Evolutionary conservation across 2,888 invertebrate species (phyloP).

Genomic region (Yponomeuta cagnagella): DNA sequence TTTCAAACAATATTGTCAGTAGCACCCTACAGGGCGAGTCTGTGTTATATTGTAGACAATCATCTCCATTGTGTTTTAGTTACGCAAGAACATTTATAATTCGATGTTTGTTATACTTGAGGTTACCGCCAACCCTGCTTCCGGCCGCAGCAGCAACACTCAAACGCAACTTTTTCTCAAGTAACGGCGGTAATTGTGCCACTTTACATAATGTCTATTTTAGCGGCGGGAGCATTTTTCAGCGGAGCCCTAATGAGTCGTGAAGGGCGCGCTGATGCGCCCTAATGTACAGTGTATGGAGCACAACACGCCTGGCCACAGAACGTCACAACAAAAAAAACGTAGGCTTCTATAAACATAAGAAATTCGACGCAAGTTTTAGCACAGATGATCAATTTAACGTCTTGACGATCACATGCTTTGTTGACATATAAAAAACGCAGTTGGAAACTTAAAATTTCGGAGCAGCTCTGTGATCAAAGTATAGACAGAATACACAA

Average conservation of each 20-base stretch:
- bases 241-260: constrained; percentile 64
- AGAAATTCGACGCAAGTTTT: too few species aligned
- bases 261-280: constrained; percentile 53
- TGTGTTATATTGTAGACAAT: neutral
- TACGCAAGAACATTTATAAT: neutral
- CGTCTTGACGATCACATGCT: too few species aligned
- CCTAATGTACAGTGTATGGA: constrained; percentile 37
- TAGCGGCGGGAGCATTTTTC: constrained; percentile 64
- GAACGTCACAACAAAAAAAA: too few species aligned
- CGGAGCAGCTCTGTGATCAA: too few species aligned
- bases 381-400: too few species aligned
- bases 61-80: too few species aligned
- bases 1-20: too few species aligned
- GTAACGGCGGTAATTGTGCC: constrained; percentile 65
- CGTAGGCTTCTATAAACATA: too few species aligned
- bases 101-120: neutral
- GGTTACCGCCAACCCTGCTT: constrained; percentile 9
- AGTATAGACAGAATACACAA: too few species aligned
- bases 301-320: constrained; percentile 14
- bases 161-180: constrained; percentile 27
- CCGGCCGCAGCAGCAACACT: constrained; percentile 17
- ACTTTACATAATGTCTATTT: constrained; percentile 75
- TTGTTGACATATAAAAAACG: too few species aligned
- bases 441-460: too few species aligned
- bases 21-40: neutral